Conservation (phyloP, 2,888 invertebrate genomes). For the Pogonocherus hispidulus region DNA sequence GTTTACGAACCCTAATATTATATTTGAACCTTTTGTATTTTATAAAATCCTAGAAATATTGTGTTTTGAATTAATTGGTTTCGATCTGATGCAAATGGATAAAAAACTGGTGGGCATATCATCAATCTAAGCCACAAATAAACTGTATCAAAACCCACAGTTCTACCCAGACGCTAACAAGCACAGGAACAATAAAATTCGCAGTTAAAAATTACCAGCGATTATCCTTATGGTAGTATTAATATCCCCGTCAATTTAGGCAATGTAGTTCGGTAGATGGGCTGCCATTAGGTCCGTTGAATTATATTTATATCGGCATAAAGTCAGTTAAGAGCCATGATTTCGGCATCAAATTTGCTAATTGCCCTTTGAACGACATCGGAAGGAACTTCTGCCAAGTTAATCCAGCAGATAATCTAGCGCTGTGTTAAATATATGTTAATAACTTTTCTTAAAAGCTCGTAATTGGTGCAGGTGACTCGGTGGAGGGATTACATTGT, state of each 20-base stretch:
- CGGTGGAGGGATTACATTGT: slow-evolving; percentile 23
- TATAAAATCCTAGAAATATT: too few species aligned
- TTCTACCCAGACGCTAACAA: too few species aligned
- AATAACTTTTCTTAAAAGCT: slow-evolving; percentile 41
- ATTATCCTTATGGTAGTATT: slow-evolving; percentile 14
- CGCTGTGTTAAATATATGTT: slow-evolving; percentile 42
- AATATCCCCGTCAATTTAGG: slow-evolving; percentile 29
- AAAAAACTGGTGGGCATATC: too few species aligned
- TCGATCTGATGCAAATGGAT: too few species aligned
- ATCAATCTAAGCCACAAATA: too few species aligned
- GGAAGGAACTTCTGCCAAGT: slow-evolving; percentile 38
- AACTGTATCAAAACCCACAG: too few species aligned
- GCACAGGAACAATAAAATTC: too few species aligned
- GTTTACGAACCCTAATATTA: too few species aligned
- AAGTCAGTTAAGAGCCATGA: slow-evolving; percentile 35
- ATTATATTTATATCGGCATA: slow-evolving; percentile 41
- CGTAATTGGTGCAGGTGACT: slow-evolving; percentile 47
- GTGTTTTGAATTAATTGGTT: too few species aligned
- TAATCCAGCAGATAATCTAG: slow-evolving; percentile 43
- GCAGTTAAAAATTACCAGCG: slow-evolving; percentile 16
- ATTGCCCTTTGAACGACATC: slow-evolving; percentile 42
- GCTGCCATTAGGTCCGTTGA: slow-evolving; percentile 37
- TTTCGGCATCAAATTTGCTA: slow-evolving; percentile 42
- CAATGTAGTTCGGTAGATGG: slow-evolving; percentile 28
- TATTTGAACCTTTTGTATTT: too few species aligned